Evolutionary conservation across 2,888 invertebrate species (phyloP).

Genomic region (Calameuta idolon): DNA sequence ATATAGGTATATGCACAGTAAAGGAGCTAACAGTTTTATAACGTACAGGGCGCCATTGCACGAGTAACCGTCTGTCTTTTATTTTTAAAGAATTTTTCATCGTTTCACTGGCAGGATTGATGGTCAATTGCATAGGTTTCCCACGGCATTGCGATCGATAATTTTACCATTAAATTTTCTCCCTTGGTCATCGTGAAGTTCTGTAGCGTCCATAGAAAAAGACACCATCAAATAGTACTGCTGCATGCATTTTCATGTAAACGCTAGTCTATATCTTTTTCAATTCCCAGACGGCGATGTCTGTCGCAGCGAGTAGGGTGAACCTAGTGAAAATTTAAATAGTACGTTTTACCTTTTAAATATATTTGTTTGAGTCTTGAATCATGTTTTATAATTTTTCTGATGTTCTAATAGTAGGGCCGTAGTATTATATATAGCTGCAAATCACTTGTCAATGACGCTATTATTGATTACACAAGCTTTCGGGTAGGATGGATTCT

Average conservation of each 20-base stretch:
- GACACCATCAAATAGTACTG: not conserved
- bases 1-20: not conserved
- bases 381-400: no score
- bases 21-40: not conserved
- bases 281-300: not conserved
- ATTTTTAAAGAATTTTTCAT: not conserved
- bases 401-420: not conserved
- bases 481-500: not conserved
- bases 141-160: not conserved
- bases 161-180: not conserved
- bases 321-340: not conserved
- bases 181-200: not conserved
- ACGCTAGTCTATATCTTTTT: not conserved
- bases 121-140: not conserved
- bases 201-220: not conserved
- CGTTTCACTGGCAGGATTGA: not conserved
- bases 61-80: not conserved
- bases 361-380: not conserved
- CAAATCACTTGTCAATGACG: not conserved
- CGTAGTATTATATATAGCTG: not conserved
- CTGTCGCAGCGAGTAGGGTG: not conserved
- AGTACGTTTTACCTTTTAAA: not conserved
- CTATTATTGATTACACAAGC: not conserved
- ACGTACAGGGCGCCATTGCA: not conserved
- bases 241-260: not conserved